phyloP scores from a whole-genome alignment of 2,113 vertebrate genomes.

The Xenotilapia longispinis region DNA sequence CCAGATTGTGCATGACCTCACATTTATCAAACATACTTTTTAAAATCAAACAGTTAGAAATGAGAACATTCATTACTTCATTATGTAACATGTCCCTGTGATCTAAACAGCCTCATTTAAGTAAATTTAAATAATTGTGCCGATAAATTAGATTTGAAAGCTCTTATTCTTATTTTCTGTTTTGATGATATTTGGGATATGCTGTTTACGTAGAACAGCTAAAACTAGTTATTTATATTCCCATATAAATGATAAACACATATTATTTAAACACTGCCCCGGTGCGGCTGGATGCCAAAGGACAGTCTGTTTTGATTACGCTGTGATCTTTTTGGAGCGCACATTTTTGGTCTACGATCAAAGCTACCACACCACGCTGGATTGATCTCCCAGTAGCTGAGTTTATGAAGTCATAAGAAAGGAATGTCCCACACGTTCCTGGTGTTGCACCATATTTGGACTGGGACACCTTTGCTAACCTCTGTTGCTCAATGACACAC shows the following conservation, averaged over 20 bases:
- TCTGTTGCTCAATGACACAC: background rate
- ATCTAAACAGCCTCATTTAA: background rate
- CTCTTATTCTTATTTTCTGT: fast-evolving
- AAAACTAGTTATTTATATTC: fast-evolving
- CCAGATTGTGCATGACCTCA: background rate
- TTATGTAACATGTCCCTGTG: fast-evolving
- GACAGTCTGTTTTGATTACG: background rate
- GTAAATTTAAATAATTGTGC: fast-evolving
- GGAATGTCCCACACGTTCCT: background rate
- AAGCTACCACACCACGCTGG: background rate
- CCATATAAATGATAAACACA: fast-evolving
- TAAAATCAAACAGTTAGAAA: background rate
- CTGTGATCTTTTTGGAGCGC: background rate
- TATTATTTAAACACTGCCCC: background rate
- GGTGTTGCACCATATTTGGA: background rate
- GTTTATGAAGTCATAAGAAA: background rate
- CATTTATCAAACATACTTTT: background rate
- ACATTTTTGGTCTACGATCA: background rate
- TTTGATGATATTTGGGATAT: background rate
- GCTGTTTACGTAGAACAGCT: fast-evolving
- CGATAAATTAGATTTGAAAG: background rate
- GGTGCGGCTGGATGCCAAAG: fast-evolving
- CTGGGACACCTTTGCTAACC: background rate
- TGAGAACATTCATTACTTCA: background rate
- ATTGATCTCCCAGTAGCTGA: fast-evolving